These are phyloP conservation scores for Corythornis madagascariensis DNA, from an alignment of 2,113 vertebrate species.

Conservation along the genomic window DNA sequence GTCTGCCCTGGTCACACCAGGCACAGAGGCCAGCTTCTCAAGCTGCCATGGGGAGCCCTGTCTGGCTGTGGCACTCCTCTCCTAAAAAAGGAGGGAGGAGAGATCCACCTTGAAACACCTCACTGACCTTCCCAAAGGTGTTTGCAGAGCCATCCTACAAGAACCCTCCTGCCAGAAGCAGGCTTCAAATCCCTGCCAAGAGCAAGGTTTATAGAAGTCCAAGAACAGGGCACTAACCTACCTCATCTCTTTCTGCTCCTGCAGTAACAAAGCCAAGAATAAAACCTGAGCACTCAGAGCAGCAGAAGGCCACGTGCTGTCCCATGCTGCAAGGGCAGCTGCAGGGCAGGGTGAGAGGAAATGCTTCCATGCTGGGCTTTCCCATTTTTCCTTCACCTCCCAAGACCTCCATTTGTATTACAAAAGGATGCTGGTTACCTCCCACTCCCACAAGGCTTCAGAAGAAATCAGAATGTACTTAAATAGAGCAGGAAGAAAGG, in stretches of 20 bases:
- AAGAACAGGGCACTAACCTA: background rate
- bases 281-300: background rate
- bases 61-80: background rate
- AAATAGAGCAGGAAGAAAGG: background rate
- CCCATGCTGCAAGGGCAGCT: fast-evolving
- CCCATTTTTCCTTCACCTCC: background rate
- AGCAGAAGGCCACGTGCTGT: background rate
- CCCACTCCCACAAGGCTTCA: background rate
- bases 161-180: background rate
- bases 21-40: background rate
- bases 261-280: background rate
- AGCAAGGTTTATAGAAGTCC: background rate
- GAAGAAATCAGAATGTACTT: background rate
- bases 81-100: background rate
- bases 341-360: background rate
- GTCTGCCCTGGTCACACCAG: background rate
- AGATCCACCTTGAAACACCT: background rate
- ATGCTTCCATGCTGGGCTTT: fast-evolving
- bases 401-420: background rate
- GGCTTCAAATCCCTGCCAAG: background rate
- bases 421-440: background rate
- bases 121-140: background rate
- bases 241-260: background rate
- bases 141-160: background rate
- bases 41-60: background rate